phyloP scores from a whole-genome alignment of 2,797 vertebrate species.

The Tympanoctomys barrerae region DNA sequence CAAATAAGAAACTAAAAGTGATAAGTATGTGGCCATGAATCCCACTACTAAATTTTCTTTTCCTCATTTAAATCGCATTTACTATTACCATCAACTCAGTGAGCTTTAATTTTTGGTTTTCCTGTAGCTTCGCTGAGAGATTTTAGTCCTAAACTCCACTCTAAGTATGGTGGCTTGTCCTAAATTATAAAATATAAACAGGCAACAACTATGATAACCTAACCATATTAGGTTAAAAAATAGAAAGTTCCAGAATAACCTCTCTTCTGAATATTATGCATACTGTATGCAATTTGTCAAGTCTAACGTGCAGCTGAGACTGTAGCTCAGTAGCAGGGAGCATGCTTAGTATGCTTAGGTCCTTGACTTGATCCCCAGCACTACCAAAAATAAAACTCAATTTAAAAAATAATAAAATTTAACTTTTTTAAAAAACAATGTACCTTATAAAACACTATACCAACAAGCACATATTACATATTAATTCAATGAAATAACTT shows the following conservation, averaged over 20 bases:
- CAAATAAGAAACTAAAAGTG: neutral
- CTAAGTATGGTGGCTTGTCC: neutral
- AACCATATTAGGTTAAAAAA: neutral
- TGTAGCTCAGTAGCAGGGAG: neutral
- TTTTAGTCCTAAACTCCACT: neutral
- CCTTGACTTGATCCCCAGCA: neutral
- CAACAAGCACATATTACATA: neutral
- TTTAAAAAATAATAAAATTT: neutral
- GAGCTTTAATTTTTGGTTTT: neutral
- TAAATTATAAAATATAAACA: neutral
- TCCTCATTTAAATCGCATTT: conserved; percentile 16
- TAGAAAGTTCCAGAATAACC: neutral
- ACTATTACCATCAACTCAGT: neutral
- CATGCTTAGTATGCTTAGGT: neutral
- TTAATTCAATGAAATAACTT: neutral
- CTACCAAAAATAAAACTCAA: neutral
- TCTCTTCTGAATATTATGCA: neutral
- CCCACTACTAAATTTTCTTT: neutral
- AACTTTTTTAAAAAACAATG: neutral
- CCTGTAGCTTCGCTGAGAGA: neutral
- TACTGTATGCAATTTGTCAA: neutral
- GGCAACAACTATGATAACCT: neutral
- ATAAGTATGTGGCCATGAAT: neutral
- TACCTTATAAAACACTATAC: neutral
- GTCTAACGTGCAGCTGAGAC: neutral